phyloP scores from a whole-genome alignment of 2,113 vertebrate genomes.

The Glaucomys volans region DNA sequence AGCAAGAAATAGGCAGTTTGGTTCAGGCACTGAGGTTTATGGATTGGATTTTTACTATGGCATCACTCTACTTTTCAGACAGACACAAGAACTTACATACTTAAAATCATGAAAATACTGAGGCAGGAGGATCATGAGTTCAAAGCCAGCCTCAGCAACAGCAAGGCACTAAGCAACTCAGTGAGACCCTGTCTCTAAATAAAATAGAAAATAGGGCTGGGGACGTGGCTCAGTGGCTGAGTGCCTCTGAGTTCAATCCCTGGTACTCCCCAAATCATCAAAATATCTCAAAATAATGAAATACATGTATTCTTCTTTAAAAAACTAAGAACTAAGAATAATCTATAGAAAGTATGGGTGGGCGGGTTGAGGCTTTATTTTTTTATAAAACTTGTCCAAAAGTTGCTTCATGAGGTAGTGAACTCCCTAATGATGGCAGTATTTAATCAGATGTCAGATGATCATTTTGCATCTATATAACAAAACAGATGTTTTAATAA shows the following conservation, averaged over 20 bases:
- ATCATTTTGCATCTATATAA: not conserved
- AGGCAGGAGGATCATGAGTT: too few relatives aligned
- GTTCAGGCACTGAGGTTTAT: not conserved
- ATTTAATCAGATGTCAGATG: constrained; percentile 15
- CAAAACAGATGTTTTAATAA: not conserved
- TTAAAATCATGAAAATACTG: constrained; percentile 26
- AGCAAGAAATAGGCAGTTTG: not conserved
- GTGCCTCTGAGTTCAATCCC: too few relatives aligned
- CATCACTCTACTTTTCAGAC: not conserved
- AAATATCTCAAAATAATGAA: constrained; percentile 36
- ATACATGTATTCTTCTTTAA: not conserved
- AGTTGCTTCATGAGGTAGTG: constrained; percentile 1
- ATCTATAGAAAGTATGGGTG: not conserved
- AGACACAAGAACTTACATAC: not conserved
- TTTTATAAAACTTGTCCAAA: not conserved
- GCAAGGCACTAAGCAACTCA: too few relatives aligned
- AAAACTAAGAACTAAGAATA: not conserved
- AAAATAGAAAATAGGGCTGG: too few relatives aligned
- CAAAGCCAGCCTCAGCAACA: too few relatives aligned
- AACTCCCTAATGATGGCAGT: not conserved
- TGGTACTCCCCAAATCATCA: not conserved
- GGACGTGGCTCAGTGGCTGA: too few relatives aligned
- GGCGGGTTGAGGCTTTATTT: not conserved
- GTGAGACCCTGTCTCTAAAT: too few relatives aligned
- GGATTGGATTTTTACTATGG: not conserved